These are phyloP conservation scores for Seriola quinqueradiata DNA, from an alignment of 2,113 vertebrate species.

Conservation along the genomic window DNA sequence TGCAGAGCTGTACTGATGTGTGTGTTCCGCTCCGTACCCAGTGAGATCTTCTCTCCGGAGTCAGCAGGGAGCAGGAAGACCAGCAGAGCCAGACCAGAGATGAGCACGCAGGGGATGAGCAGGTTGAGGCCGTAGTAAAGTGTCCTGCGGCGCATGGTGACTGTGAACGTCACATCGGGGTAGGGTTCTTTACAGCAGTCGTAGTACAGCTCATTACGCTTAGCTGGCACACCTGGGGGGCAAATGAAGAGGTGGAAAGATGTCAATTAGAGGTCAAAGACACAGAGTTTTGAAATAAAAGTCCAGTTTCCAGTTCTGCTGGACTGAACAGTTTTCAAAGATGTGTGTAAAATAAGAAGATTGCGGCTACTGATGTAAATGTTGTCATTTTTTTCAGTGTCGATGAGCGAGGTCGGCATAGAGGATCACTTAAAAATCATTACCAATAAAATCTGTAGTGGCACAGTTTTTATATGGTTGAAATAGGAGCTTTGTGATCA, in stretches of 20 bases:
- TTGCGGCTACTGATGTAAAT: not conserved
- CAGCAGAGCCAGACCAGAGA: constrained; percentile 91
- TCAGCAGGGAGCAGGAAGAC: constrained; percentile 93
- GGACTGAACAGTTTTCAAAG: not conserved
- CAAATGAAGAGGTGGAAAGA: not conserved
- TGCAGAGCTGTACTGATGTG: not conserved
- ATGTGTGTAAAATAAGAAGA: not conserved
- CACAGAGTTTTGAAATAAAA: not conserved
- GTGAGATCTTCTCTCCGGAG: constrained; percentile 92
- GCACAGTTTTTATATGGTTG: not conserved
- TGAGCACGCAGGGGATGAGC: constrained; percentile 92
- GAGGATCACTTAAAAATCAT: not conserved
- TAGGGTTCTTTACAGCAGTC: constrained; percentile 95
- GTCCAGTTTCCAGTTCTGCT: not conserved
- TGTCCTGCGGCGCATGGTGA: constrained; percentile 91
- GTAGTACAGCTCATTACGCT: constrained; percentile 92
- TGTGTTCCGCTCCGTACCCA: constrained; percentile 72
- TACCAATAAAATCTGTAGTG: not conserved
- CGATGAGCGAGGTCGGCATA: not conserved
- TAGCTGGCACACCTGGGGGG: constrained; percentile 87
- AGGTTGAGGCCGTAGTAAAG: constrained; percentile 94
- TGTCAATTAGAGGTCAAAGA: constrained; percentile 4
- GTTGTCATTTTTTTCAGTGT: not conserved
- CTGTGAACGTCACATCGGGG: constrained; percentile 92
- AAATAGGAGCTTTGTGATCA: not conserved